phyloP scores from a whole-genome alignment of 1,140 invertebrate species.

The Ceratosolen solmsi region DNA sequence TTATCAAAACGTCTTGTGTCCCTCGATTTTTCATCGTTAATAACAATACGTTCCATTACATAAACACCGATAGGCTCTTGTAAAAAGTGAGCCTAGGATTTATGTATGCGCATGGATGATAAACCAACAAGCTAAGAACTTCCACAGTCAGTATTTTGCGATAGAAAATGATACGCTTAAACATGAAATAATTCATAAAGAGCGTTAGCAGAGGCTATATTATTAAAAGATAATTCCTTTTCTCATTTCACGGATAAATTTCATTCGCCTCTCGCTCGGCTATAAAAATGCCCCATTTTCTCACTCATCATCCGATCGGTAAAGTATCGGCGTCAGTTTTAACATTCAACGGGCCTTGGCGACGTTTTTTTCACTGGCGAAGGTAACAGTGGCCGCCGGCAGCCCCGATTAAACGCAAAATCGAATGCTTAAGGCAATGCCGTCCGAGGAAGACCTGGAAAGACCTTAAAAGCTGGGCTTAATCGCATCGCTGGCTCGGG shows the following conservation, averaged over 20 bases:
- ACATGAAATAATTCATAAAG: no score
- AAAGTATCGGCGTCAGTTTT: neutral
- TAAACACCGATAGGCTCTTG: no score
- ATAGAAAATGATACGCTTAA: no score
- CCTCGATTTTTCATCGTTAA: no score
- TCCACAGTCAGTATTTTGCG: no score
- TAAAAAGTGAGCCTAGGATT: no score
- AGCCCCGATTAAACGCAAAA: neutral
- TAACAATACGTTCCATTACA: no score
- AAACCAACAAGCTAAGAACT: no score
- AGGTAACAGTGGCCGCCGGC: neutral
- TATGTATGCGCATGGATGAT: no score
- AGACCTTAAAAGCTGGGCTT: neutral
- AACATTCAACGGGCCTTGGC: neutral
- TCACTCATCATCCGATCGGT: neutral
- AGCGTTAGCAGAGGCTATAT: neutral
- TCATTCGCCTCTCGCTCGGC: neutral
- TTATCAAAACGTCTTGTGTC: no score
- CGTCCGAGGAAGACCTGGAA: neutral
- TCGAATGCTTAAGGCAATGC: neutral
- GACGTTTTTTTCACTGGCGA: neutral
- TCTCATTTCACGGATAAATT: neutral
- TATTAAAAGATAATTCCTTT: neutral
- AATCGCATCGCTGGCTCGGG: neutral
- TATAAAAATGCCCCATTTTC: neutral